Conservation (phyloP, 2,797 vertebrate genomes). For the Aplochiton taeniatus region DNA sequence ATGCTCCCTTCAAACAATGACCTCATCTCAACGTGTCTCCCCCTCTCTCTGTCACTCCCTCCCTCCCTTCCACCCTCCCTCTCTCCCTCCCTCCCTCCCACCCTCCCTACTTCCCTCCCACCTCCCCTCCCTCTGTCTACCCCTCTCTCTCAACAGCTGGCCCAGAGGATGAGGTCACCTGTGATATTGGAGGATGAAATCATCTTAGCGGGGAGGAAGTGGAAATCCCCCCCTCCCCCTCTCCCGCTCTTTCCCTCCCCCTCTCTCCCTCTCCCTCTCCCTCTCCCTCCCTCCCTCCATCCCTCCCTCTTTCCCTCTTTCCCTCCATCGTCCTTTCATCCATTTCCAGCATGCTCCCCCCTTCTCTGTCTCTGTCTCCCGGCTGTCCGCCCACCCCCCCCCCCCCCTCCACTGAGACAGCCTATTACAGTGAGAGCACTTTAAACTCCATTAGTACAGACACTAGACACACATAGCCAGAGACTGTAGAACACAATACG, state of each 20-base stretch:
- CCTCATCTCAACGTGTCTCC: slow-evolving; percentile 68
- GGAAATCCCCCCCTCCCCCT: slow-evolving; percentile 21
- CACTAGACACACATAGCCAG: slow-evolving; percentile 30
- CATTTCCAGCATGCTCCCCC: slow-evolving; percentile 12
- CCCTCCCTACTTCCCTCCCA: slow-evolving; percentile 2
- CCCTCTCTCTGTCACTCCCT: slow-evolving; percentile 14
- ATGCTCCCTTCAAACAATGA: slow-evolving; percentile 72
- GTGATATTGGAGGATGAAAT: slow-evolving; percentile 5
- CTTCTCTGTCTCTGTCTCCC: slow-evolving; percentile 12
- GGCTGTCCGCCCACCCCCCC: slow-evolving; percentile 17
- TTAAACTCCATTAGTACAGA: slow-evolving; percentile 57
- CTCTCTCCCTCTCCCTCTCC: slow-evolving; percentile 11
- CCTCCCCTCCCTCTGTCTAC: not conserved
- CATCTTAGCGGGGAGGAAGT: not conserved
- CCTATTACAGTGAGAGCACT: slow-evolving; percentile 47
- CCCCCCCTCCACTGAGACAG: slow-evolving; percentile 40
- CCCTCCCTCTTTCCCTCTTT: slow-evolving; percentile 2
- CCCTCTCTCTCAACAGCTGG: slow-evolving; percentile 13
- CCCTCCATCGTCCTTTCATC: slow-evolving; percentile 13
- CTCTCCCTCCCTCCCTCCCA: slow-evolving; percentile 23
- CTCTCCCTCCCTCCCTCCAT: slow-evolving; percentile 31
- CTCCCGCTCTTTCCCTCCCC: slow-evolving; percentile 29
- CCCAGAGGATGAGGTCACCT: slow-evolving; percentile 19
- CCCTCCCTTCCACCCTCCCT: slow-evolving; percentile 29
- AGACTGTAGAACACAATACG: slow-evolving; percentile 37